phyloP scores from a whole-genome alignment of 2,888 invertebrate species.

The Sinodicranocentrus sp. region DNA sequence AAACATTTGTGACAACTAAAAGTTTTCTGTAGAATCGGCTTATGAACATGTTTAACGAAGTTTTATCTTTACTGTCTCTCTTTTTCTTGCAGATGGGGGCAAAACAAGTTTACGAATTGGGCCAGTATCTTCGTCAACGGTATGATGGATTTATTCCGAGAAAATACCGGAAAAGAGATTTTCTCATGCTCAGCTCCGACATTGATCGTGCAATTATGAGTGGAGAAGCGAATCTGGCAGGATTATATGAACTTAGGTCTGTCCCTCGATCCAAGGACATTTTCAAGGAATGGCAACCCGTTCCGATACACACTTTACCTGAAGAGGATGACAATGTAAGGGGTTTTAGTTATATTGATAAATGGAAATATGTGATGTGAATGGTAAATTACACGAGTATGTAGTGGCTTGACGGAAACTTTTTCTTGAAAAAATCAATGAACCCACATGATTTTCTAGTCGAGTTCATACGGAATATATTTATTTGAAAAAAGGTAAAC shows the following conservation, averaged over 20 bases:
- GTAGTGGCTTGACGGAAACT: no score
- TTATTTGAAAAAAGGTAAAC: no score
- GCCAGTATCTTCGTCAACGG: constrained; percentile 84
- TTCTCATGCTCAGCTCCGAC: constrained; percentile 84
- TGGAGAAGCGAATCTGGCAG: constrained; percentile 89
- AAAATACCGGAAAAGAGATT: constrained; percentile 78
- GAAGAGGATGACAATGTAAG: constrained; percentile 71
- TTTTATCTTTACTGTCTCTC: no score
- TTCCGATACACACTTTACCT: constrained; percentile 75
- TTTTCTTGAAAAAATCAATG: no score
- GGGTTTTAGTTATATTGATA: no score
- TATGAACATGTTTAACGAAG: no score
- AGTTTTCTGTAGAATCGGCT: no score
- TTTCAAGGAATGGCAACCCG: constrained; percentile 78
- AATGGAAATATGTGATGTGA: no score
- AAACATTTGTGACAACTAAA: no score
- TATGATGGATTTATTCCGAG: constrained; percentile 82
- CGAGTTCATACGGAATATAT: no score
- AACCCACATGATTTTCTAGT: no score
- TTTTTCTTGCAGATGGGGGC: constrained; percentile 77
- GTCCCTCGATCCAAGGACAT: constrained; percentile 84
- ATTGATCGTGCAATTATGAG: constrained; percentile 92
- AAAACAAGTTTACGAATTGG: constrained; percentile 82
- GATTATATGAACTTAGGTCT: constrained; percentile 82
- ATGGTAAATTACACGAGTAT: no score